Conservation (phyloP, 2,888 invertebrate species). For the Cartodere bifasciata region DNA sequence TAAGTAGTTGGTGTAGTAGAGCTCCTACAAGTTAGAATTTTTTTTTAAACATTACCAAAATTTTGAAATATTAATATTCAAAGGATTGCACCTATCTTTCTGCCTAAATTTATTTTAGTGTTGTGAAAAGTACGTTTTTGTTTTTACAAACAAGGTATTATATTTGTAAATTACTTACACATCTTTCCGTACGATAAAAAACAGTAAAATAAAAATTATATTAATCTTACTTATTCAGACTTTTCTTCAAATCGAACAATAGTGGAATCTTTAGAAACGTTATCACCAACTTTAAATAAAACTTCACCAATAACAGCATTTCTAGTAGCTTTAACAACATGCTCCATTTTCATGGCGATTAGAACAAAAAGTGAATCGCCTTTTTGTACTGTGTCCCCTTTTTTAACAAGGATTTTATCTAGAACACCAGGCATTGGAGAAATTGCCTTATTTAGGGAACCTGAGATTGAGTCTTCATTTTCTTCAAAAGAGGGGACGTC, state of each 20-base stretch:
- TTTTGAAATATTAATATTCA: too few species aligned
- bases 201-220: too few species aligned
- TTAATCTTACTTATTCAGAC: constrained; percentile 3
- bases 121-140: too few species aligned
- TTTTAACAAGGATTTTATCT: constrained; percentile 74
- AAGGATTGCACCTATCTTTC: too few species aligned
- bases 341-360: constrained; percentile 99
- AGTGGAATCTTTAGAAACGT: constrained; percentile 62
- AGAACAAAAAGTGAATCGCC: constrained; percentile 88
- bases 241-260: constrained; percentile 44
- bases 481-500: constrained; percentile 47
- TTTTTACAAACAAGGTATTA: too few species aligned
- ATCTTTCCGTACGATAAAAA: too few species aligned
- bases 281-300: constrained; percentile 62
- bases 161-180: too few species aligned
- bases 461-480: constrained; percentile 22
- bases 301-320: constrained; percentile 66
- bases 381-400: constrained; percentile 68
- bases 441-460: constrained; percentile 44
- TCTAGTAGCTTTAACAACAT: constrained; percentile 74
- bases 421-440: constrained; percentile 96
- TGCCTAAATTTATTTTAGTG: too few species aligned
- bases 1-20: too few species aligned
- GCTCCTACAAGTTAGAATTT: too few species aligned
- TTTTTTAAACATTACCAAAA: too few species aligned